These are phyloP conservation scores for Lampropteryx suffumata DNA, from an alignment of 2,888 invertebrate species.

Conservation along the genomic window DNA sequence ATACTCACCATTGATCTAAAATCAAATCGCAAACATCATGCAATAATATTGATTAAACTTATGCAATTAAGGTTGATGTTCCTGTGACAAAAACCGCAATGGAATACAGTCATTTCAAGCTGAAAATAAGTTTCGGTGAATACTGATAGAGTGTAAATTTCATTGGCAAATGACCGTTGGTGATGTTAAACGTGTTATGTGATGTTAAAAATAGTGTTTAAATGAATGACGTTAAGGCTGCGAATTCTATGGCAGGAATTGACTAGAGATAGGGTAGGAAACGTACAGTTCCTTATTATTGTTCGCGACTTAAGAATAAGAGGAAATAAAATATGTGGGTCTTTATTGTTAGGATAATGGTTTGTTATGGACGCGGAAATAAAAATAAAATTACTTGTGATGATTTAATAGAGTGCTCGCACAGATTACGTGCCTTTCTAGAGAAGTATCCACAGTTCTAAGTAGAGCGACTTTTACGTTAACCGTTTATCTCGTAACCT, in stretches of 20 bases:
- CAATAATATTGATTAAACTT: conserved; percentile 2
- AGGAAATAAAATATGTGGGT: conserved; percentile 19
- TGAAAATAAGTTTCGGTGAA: too few species aligned
- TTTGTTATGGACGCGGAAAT: conserved; percentile 13
- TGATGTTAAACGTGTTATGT: too few species aligned
- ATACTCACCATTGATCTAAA: conserved; percentile 9
- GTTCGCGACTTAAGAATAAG: conserved; percentile 32
- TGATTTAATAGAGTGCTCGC: neutral
- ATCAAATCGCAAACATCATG: neutral
- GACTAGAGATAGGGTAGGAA: conserved; percentile 21
- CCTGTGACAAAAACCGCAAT: neutral
- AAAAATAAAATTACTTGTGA: conserved; percentile 12
- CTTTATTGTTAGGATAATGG: conserved; percentile 15
- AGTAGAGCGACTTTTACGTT: too few species aligned
- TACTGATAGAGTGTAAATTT: too few species aligned
- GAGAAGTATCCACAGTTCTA: too few species aligned
- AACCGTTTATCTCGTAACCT: too few species aligned
- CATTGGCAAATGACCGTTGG: too few species aligned
- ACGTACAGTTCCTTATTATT: conserved; percentile 37
- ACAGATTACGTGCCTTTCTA: neutral
- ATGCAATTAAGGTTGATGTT: neutral
- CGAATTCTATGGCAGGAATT: neutral
- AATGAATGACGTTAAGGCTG: neutral
- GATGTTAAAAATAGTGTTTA: neutral
- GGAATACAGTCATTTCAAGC: too few species aligned